Evolutionary conservation across 1,140 invertebrate species (phyloP).

Genomic region (Drosophila orena): DNA sequence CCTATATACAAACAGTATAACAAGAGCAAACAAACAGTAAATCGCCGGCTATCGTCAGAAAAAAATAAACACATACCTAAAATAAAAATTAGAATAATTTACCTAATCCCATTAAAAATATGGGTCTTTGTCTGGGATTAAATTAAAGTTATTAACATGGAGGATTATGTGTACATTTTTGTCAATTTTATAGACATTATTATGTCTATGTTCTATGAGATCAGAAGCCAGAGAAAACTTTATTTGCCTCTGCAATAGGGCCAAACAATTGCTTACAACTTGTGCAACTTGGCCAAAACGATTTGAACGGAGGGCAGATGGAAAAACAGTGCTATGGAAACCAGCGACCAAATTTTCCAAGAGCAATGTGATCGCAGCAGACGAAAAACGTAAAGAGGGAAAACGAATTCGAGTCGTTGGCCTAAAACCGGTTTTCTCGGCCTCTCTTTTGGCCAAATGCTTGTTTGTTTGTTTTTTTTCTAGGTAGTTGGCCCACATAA

Average conservation of each 20-base stretch:
- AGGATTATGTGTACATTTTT: neutral
- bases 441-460: conserved; percentile 2
- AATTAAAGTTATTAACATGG: no score
- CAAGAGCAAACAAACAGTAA: conserved; percentile 16
- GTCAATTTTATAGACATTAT: no score
- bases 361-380: conserved; percentile 18
- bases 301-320: conserved; percentile 16
- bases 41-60: conserved; percentile 1
- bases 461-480: conserved; percentile 19
- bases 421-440: conserved; percentile 34
- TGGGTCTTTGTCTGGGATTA: neutral
- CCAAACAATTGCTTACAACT: neutral
- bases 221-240: neutral
- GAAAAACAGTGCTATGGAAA: conserved; percentile 18
- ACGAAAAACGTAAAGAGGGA: conserved; percentile 2
- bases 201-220: no score
- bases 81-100: neutral
- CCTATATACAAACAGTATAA: no score
- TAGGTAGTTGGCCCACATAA: conserved; percentile 46
- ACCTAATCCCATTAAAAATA: conserved; percentile 4
- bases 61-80: conserved; percentile 11
- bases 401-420: conserved; percentile 31
- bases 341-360: conserved; percentile 38
- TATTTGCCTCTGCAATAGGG: neutral
- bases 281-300: conserved; percentile 6